Conservation (phyloP, 2,113 vertebrate species). For the Aramus guarauna region DNA sequence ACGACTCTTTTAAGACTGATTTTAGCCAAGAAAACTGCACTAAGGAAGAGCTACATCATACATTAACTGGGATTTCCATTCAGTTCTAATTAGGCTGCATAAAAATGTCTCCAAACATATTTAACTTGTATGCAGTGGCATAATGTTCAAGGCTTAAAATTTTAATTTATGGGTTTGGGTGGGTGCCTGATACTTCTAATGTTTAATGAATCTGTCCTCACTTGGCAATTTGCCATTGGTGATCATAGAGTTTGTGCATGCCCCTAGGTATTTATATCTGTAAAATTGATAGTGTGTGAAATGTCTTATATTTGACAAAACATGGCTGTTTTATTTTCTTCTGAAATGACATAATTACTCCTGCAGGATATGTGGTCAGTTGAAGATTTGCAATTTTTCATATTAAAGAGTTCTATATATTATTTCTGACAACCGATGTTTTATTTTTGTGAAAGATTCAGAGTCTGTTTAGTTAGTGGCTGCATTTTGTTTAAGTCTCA, state of each 20-base stretch:
- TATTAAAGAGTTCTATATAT: conserved; percentile 28
- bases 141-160: conserved; percentile 21
- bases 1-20: not conserved
- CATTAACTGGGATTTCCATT: conserved; percentile 33
- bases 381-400: conserved; percentile 44
- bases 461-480: conserved; percentile 23
- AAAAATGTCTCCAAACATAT: conserved; percentile 42
- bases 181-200: conserved; percentile 36
- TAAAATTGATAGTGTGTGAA: conserved; percentile 60
- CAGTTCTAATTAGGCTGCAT: conserved; percentile 48
- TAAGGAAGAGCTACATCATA: conserved; percentile 36
- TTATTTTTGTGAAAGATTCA: conserved; percentile 24
- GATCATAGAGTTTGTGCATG: conserved; percentile 33
- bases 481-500: conserved; percentile 30
- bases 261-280: conserved; percentile 55
- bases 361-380: conserved; percentile 54
- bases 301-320: conserved; percentile 58
- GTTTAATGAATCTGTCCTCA: conserved; percentile 55
- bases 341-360: conserved; percentile 56
- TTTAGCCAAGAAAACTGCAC: not conserved
- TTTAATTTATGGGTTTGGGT: conserved; percentile 49
- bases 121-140: conserved; percentile 13
- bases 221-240: conserved; percentile 46
- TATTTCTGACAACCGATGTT: conserved; percentile 40
- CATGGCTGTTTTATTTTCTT: conserved; percentile 50